Conservation (phyloP, 2,113 vertebrate species). For the Ceratotherium simum region DNA sequence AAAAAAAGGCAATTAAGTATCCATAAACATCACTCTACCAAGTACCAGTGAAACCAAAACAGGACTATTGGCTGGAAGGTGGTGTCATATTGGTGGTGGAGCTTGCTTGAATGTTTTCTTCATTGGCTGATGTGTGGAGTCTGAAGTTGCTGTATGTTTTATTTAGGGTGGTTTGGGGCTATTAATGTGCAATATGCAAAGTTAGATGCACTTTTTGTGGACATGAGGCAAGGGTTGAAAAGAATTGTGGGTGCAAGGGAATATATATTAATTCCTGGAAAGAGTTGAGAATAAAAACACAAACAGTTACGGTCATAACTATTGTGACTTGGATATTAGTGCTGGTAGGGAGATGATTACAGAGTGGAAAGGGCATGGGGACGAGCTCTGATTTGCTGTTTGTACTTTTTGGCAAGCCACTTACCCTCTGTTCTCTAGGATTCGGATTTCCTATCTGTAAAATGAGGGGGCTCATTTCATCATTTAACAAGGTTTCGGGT, state of each 20-base stretch:
- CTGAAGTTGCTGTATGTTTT: background rate
- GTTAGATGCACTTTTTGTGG: background rate
- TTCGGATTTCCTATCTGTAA: background rate
- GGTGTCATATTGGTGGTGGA: background rate
- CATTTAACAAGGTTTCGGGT: background rate
- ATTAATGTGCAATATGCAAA: background rate
- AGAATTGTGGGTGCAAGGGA: background rate
- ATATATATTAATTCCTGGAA: conserved; percentile 50
- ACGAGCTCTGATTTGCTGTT: background rate
- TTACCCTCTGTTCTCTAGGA: background rate
- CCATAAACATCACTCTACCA: background rate
- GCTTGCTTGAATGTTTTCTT: background rate
- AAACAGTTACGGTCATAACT: background rate
- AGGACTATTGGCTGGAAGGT: background rate
- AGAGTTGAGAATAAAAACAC: conserved; percentile 41
- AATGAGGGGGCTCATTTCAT: conserved; percentile 10
- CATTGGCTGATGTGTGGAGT: background rate
- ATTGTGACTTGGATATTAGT: background rate
- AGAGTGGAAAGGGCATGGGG: background rate
- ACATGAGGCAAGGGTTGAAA: background rate
- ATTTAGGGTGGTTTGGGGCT: background rate
- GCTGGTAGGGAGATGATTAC: background rate
- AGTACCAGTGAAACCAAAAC: background rate
- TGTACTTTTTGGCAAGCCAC: background rate
- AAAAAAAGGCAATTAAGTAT: background rate